Conservation (phyloP, 2,113 vertebrate species). For the Dascyllus trimaculatus region DNA sequence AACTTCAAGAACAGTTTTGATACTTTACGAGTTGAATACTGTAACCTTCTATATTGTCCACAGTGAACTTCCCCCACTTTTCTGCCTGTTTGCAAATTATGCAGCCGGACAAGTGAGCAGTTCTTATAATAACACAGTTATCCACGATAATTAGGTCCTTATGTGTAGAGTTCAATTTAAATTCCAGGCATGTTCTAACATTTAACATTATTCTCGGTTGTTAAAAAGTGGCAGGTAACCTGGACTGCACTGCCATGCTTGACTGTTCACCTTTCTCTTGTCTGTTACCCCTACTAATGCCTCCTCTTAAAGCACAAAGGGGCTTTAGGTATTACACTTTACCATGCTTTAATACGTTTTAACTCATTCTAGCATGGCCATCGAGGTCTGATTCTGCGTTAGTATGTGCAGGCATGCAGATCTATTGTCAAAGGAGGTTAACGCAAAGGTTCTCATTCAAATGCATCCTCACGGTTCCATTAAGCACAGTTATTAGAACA, state of each 20-base stretch:
- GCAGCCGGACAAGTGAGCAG: neutral
- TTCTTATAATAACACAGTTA: neutral
- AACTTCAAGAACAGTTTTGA: constrained; percentile 11
- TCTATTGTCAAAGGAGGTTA: neutral
- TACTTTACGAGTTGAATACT: neutral
- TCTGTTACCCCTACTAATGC: constrained; percentile 10
- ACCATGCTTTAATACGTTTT: constrained; percentile 11
- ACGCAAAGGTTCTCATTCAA: constrained; percentile 23
- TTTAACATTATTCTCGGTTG: constrained; percentile 7
- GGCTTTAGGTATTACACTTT: constrained; percentile 10
- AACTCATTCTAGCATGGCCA: neutral
- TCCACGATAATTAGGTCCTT: constrained; percentile 10
- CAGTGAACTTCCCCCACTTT: constrained; percentile 3
- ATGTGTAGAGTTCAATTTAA: constrained; percentile 18
- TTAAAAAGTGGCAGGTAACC: neutral
- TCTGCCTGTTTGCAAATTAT: neutral
- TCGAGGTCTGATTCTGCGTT: constrained; percentile 15
- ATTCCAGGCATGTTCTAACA: constrained; percentile 8
- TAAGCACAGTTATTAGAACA: neutral
- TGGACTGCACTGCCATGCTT: neutral
- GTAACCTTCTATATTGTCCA: neutral
- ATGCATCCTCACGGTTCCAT: constrained; percentile 38
- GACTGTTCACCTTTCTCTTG: neutral
- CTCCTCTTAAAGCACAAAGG: constrained; percentile 13
- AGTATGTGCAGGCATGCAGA: constrained; percentile 38